Evolutionary conservation across 2,797 vertebrate genomes (phyloP).

Genomic region (Oreortyx pictus): DNA sequence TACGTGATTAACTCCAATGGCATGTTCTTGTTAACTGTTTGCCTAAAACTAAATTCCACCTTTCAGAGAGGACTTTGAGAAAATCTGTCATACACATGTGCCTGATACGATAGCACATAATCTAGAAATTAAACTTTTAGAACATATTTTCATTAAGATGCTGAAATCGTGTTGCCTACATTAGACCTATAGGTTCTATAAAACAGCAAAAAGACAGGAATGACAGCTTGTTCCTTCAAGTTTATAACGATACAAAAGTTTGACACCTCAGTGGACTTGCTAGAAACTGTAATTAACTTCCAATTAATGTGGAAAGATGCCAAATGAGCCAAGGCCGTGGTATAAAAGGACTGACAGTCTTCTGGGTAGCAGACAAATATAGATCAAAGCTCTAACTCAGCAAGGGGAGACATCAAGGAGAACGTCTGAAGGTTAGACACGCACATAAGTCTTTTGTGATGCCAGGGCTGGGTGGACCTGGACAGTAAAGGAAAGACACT

Average conservation of each 20-base stretch:
- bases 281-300: constrained; percentile 50
- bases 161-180: background rate
- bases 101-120: background rate
- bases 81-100: background rate
- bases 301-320: constrained; percentile 29
- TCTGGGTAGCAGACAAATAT: constrained; percentile 11
- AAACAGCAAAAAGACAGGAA: background rate
- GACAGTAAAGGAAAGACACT: background rate
- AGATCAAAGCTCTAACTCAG: constrained; percentile 1
- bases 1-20: background rate
- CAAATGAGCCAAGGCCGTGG: background rate
- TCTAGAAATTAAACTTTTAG: background rate
- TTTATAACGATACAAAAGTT: constrained; percentile 6
- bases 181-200: background rate
- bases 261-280: background rate
- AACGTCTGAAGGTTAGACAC: background rate
- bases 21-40: background rate
- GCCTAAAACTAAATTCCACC: background rate
- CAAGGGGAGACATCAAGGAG: background rate
- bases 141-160: background rate
- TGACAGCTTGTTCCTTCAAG: background rate
- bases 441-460: background rate
- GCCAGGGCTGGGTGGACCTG: background rate
- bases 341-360: constrained; percentile 22
- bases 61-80: background rate